Conservation (phyloP, 2,113 vertebrate species). For the Nipponia nippon region DNA sequence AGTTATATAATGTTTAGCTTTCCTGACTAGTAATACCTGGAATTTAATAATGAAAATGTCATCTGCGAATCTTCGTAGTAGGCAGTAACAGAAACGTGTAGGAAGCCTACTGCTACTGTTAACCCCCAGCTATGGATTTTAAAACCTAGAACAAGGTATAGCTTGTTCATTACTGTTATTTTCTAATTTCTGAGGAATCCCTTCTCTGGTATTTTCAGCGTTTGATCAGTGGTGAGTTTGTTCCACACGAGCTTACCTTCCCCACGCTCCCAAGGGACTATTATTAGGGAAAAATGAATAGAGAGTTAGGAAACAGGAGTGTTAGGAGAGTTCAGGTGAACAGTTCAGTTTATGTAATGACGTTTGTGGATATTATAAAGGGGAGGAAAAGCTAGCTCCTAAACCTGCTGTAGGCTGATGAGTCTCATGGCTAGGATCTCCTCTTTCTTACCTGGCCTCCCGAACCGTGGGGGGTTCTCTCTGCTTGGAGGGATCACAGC, state of each 20-base stretch:
- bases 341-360: neutral
- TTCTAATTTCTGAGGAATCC: neutral
- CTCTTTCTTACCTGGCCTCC: neutral
- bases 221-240: neutral
- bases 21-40: neutral
- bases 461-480: neutral
- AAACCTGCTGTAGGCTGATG: neutral
- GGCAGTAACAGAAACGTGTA: neutral
- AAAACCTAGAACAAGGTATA: neutral
- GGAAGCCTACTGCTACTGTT: neutral
- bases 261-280: neutral
- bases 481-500: neutral
- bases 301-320: neutral
- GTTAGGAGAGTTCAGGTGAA: neutral
- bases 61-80: neutral
- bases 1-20: neutral
- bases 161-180: neutral
- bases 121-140: neutral
- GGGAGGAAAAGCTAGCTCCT: neutral
- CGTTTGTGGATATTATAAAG: neutral
- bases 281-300: neutral
- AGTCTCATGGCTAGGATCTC: neutral
- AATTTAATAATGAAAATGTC: neutral
- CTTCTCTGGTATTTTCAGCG: neutral
- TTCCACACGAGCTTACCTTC: neutral